A percentile compares a stretch with the other conserved stretches of the same genome.
Evolutionary conservation across 2,113 vertebrate genomes (phyloP).

Genomic region (Acrocephalus kingi): DNA sequence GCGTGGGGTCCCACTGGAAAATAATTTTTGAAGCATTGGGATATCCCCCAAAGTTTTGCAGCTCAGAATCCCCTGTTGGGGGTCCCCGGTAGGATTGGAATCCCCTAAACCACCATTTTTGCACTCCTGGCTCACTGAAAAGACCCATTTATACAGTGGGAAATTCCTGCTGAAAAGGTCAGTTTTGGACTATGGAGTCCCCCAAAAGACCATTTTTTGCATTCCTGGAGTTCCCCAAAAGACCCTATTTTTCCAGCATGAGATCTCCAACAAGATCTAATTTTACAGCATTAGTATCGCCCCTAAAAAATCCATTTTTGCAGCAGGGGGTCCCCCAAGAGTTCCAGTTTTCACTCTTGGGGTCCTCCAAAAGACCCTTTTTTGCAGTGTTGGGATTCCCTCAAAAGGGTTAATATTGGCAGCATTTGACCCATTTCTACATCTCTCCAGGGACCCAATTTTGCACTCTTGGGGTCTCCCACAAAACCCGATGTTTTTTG

Average conservation of each 20-base stretch:
- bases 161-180: background rate
- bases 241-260: accelerated
- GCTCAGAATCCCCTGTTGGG: background rate
- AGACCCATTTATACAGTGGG: background rate
- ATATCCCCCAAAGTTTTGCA: background rate
- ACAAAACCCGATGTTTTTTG: background rate
- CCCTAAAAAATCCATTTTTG: background rate
- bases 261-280: background rate
- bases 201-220: background rate
- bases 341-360: background rate
- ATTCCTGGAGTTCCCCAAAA: background rate
- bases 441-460: background rate
- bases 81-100: too few species aligned
- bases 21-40: background rate
- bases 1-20: accelerated
- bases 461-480: background rate
- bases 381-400: accelerated
- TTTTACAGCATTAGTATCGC: background rate
- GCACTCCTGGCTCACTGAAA: background rate
- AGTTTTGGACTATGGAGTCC: accelerated
- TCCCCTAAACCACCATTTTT: background rate
- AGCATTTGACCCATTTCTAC: background rate
- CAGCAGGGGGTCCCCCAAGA: background rate
- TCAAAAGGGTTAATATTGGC: background rate
- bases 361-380: background rate